Evolutionary conservation across 1,140 invertebrate species (phyloP).

Genomic region (Drosophila subobscura): DNA sequence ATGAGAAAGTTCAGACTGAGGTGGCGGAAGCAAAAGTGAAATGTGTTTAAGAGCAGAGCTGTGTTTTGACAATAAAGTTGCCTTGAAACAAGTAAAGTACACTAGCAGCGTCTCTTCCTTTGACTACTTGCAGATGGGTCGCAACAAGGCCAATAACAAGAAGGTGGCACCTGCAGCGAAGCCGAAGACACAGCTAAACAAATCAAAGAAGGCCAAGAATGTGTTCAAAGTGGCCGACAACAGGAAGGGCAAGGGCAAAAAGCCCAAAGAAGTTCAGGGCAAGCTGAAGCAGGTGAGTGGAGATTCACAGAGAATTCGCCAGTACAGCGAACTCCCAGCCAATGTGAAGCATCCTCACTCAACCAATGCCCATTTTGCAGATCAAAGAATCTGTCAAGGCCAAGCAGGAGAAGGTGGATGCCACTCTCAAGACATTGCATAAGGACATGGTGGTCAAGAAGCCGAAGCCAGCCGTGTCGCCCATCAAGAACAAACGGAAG

Average conservation of each 20-base stretch:
- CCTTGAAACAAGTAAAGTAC: conserved; percentile 22
- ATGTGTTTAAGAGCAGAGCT: conserved; percentile 56
- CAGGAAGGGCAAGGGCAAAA: conserved; percentile 75
- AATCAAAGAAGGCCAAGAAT: conserved; percentile 78
- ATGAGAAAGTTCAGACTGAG: conserved; percentile 8
- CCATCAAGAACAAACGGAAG: conserved; percentile 69
- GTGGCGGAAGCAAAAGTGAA: conserved; percentile 63
- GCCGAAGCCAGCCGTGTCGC: conserved; percentile 53
- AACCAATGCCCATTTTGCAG: conserved; percentile 35
- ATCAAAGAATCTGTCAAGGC: conserved; percentile 76
- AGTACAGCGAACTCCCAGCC: too few species aligned
- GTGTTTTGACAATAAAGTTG: conserved; percentile 26
- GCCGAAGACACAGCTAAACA: conserved; percentile 64
- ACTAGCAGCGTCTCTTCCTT: conserved; percentile 41
- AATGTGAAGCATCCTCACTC: background rate
- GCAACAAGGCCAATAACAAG: conserved; percentile 76
- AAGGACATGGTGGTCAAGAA: conserved; percentile 82
- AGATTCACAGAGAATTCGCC: background rate
- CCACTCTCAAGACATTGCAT: conserved; percentile 71
- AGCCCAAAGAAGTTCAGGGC: conserved; percentile 81
- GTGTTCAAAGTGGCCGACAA: conserved; percentile 72
- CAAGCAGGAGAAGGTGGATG: conserved; percentile 80
- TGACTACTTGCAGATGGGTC: conserved; percentile 76
- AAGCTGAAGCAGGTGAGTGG: conserved; percentile 78
- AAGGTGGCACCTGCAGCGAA: conserved; percentile 52